Percentiles rank a stretch among this genome's conserved stretches.
These are phyloP conservation scores for Hydrocynus forskahlii DNA, from an alignment of 2,797 vertebrate genomes.

Conservation along the genomic window DNA sequence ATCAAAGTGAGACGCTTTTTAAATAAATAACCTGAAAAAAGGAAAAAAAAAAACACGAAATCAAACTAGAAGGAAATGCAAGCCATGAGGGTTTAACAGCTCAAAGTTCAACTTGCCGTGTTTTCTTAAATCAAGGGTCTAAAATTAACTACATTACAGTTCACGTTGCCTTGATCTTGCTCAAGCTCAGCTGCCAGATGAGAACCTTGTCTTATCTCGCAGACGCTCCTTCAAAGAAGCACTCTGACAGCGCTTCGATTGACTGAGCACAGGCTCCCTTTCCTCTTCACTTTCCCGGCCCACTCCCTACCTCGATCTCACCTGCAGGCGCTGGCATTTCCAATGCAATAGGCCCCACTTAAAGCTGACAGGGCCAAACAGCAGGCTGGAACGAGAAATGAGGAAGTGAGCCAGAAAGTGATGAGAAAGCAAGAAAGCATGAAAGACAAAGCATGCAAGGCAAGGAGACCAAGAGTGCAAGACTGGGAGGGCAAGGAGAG, in stretches of 20 bases:
- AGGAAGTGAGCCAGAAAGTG: conserved; percentile 27
- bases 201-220: conserved; percentile 71
- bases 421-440: conserved; percentile 31
- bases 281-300: conserved; percentile 59
- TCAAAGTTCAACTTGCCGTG: conserved; percentile 62
- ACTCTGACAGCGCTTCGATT: conserved; percentile 80
- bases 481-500: conserved; percentile 24
- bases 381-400: neutral
- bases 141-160: conserved; percentile 67
- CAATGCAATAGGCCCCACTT: conserved; percentile 49
- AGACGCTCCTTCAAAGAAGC: conserved; percentile 71
- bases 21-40: conserved; percentile 38
- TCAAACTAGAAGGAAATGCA: conserved; percentile 55
- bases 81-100: conserved; percentile 48
- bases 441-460: neutral
- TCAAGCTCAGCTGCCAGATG: conserved; percentile 49
- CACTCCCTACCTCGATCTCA: conserved; percentile 54
- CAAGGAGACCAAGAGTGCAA: conserved; percentile 29
- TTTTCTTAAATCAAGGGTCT: conserved; percentile 63
- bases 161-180: conserved; percentile 67
- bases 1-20: too few species aligned
- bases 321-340: conserved; percentile 41
- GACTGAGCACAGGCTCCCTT: conserved; percentile 68
- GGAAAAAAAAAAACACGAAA: conserved; percentile 29
- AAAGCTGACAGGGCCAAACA: conserved; percentile 49